A percentile compares a stretch with the other conserved stretches of the same genome.
phyloP scores from a whole-genome alignment of 2,888 invertebrate species.

The Orchesellides sinensis region DNA sequence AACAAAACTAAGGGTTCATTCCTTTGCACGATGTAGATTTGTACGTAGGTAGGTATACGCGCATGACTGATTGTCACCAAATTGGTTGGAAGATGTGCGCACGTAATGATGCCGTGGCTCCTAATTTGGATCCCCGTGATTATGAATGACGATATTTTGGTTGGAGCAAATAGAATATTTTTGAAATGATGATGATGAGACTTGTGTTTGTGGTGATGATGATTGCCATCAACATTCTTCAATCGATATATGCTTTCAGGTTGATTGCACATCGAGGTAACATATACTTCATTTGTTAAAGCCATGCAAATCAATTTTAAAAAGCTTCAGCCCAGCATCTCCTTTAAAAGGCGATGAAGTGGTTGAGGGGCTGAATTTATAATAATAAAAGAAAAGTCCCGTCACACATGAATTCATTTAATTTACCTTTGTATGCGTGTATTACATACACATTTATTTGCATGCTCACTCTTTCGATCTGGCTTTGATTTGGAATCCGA shows the following conservation, averaged over 20 bases:
- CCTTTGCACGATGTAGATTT: too few relatives aligned
- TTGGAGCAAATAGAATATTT: constrained; percentile 11
- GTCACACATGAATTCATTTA: constrained; percentile 41
- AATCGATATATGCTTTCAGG: constrained; percentile 26
- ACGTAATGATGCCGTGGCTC: constrained; percentile 13
- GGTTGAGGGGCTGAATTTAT: constrained; percentile 22
- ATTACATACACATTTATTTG: too few relatives aligned
- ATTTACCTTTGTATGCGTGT: too few relatives aligned
- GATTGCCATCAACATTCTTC: constrained; percentile 20
- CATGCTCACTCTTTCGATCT: not conserved
- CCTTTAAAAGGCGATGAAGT: constrained; percentile 28
- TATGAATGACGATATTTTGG: constrained; percentile 18
- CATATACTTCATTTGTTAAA: constrained; percentile 25
- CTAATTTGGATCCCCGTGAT: constrained; percentile 60
- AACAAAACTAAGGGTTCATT: constrained; percentile 22
- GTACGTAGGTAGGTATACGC: too few relatives aligned
- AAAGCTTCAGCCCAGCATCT: not conserved
- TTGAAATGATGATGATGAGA: not conserved
- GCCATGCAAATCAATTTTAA: constrained; percentile 55
- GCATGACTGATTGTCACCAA: constrained; percentile 58
- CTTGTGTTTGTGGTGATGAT: constrained; percentile 16
- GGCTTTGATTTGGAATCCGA: constrained; percentile 6
- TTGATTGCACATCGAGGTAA: constrained; percentile 61
- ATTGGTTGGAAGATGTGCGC: constrained; percentile 48
- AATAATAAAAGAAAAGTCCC: constrained; percentile 34